Base-by-base conservation (phyloP, 2,797 vertebrate species). In the Macroramphosus scolopax region DNA sequence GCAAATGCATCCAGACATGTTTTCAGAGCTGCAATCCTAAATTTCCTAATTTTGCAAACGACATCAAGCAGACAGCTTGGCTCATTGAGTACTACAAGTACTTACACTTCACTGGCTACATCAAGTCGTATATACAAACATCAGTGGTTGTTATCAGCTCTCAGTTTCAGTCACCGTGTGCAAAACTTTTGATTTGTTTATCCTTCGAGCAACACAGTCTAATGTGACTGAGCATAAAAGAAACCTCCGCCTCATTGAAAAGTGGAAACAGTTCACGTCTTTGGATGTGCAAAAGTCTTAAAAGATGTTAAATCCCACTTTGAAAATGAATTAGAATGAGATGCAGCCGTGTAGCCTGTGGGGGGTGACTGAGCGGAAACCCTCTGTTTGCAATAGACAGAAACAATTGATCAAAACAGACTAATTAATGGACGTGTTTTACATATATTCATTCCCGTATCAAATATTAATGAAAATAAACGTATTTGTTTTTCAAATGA, bases 351-450 rank as follows among this genome's bases (percentile, higher is more conserved):
- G 69, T 81, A 51, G 80, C 81, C 77, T 72, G 68, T 69, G 56
- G 77, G 82, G 75, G 85, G 71, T 62, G 57, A 43, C 36, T 39
- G 73, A 29, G 66, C 62, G 65, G 81, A 87, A 88, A 81, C 61
- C 58, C 72, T 66, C 71, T 14, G 44, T 77, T 62, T 32, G 58
- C 66, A 68, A 83, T 72, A 81, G 78, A 83, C 86, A 36, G 76
- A 88, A 87, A 90, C 86, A 87, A 87, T 83, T 86, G 80, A 89
- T 89, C 84, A 86, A 86, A 89, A 89, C 80, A 80, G 77, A 77
- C 81, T 87, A 87, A 90, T 89, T 89, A 83, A 83, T 84, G 83
- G 82, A 81, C 85, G 78, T 82, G 84, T 84, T 88, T 88, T 89
- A 87, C 87, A 88, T 89, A 86, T 82, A 87, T 90, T 90, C 67